These are phyloP conservation scores for Caprella mutica DNA, from an alignment of 2,888 invertebrate genomes.

Conservation along the genomic window DNA sequence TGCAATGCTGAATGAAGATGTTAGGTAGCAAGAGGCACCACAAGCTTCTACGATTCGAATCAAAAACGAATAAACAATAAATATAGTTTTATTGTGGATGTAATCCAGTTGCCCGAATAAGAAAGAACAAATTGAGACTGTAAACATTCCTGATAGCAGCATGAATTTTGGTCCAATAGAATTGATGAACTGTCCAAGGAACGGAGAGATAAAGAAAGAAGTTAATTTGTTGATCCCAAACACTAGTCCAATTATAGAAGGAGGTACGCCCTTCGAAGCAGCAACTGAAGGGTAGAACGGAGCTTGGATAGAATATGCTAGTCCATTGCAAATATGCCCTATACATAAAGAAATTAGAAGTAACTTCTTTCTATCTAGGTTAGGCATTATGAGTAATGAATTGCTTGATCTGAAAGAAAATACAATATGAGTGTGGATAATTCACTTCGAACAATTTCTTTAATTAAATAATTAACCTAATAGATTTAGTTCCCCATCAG, in stretches of 20 bases:
- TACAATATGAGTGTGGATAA: no score
- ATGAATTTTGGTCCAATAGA: conserved; percentile 43
- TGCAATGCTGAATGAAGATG: no score
- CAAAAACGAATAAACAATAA: conserved; percentile 43
- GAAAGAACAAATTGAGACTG: conserved; percentile 44
- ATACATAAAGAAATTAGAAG: no score
- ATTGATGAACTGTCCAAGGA: conserved; percentile 38
- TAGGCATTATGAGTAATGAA: no score
- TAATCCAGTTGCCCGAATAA: conserved; percentile 43
- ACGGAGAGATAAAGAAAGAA: conserved; percentile 45
- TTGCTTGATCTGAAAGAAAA: no score
- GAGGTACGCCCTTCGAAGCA: conserved; percentile 65
- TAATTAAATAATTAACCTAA: no score
- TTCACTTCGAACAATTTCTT: no score
- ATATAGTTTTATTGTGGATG: conserved; percentile 37
- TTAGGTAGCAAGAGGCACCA: no score
- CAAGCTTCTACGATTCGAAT: conserved; percentile 44
- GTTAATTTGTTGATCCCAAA: conserved; percentile 76
- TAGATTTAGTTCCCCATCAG: no score
- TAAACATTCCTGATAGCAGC: conserved; percentile 43
- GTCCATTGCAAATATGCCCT: conserved; percentile 73
- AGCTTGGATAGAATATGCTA: conserved; percentile 70
- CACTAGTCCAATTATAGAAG: conserved; percentile 72
- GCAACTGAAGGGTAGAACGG: conserved; percentile 79
- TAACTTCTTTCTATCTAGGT: no score